Evolutionary conservation across 2,888 invertebrate genomes (phyloP).

Genomic region (Ornithoptera priamus): DNA sequence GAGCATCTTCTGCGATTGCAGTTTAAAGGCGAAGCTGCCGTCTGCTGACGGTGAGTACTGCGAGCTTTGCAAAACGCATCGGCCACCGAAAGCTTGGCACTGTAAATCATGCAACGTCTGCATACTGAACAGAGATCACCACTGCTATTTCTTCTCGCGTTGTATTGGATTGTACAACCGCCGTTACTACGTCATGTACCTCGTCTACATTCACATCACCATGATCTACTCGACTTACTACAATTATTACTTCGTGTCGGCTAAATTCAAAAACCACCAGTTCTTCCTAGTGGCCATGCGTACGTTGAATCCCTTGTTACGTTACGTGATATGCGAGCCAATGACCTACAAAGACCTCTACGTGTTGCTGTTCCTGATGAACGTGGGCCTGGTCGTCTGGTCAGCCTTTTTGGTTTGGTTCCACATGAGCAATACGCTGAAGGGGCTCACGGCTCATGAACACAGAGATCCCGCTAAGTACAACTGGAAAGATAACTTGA

Average conservation of each 20-base stretch:
- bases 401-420: constrained; percentile 43
- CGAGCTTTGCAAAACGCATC: constrained; percentile 83
- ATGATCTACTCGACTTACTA: constrained; percentile 83
- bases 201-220: constrained; percentile 84
- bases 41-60: constrained; percentile 79
- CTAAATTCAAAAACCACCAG: constrained; percentile 42
- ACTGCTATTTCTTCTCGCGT: constrained; percentile 90
- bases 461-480: constrained; percentile 75
- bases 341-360: constrained; percentile 47
- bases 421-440: constrained; percentile 72
- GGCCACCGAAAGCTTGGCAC: constrained; percentile 91
- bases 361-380: constrained; percentile 46
- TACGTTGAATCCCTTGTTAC: constrained; percentile 49
- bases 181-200: constrained; percentile 88
- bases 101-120: constrained; percentile 90
- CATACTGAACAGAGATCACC: constrained; percentile 89
- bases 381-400: constrained; percentile 47
- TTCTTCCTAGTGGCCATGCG: constrained; percentile 41
- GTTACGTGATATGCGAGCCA: constrained; percentile 41
- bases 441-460: constrained; percentile 73
- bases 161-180: constrained; percentile 92
- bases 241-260: constrained; percentile 82
- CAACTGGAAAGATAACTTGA: constrained; percentile 84
- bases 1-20: constrained; percentile 50
- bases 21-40: constrained; percentile 45